Conservation (phyloP, 2,888 invertebrate species). For the Pseudococcus viburni region DNA sequence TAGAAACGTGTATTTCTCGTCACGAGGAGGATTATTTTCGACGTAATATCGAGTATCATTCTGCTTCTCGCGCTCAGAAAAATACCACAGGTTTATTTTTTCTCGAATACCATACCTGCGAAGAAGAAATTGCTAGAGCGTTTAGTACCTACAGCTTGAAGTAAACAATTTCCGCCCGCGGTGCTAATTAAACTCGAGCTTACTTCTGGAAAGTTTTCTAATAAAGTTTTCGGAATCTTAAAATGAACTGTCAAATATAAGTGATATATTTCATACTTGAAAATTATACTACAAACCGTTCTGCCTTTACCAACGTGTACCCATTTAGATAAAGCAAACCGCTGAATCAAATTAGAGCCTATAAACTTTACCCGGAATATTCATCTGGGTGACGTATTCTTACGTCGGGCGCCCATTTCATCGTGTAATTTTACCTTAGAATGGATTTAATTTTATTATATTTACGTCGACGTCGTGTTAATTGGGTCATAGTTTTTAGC, state of each 20-base stretch:
- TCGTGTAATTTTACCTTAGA: background rate
- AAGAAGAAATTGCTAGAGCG: background rate
- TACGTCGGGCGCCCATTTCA: background rate
- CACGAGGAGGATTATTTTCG: background rate
- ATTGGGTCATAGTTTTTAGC: background rate
- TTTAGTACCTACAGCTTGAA: background rate
- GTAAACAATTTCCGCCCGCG: slow-evolving; percentile 12
- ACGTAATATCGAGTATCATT: background rate
- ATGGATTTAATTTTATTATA: background rate
- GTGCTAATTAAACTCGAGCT: slow-evolving; percentile 43
- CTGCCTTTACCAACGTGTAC: slow-evolving; percentile 1
- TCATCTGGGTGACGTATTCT: background rate
- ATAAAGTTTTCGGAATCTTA: slow-evolving; percentile 45
- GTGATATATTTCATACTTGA: slow-evolving; percentile 45
- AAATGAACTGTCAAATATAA: slow-evolving; percentile 47
- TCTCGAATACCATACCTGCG: background rate
- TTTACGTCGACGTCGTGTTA: background rate
- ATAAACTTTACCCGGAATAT: background rate
- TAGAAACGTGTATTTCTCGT: slow-evolving; percentile 13
- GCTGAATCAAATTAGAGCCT: slow-evolving; percentile 18
- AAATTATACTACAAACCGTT: slow-evolving; percentile 16
- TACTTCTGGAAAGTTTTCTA: background rate
- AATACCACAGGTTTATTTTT: slow-evolving; percentile 13
- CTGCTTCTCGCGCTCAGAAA: background rate
- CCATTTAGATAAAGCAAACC: slow-evolving; percentile 23